These are phyloP conservation scores for Mylabris phalerata DNA, from an alignment of 1,140 invertebrate genomes.

Conservation along the genomic window DNA sequence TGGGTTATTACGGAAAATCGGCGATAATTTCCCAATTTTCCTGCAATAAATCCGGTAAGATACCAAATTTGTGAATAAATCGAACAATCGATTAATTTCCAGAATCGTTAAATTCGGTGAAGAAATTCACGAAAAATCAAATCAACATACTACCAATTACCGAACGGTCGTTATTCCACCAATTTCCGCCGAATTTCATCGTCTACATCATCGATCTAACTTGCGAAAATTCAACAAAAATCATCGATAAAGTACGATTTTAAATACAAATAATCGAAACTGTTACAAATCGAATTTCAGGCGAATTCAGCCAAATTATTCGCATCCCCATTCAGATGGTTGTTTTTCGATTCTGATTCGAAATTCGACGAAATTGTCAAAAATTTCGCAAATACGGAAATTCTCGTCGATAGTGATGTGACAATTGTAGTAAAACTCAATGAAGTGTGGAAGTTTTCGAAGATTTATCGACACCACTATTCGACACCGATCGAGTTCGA, in stretches of 20 bases:
- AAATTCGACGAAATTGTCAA: not conserved
- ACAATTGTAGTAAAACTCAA: constrained; percentile 16
- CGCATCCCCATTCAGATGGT: constrained; percentile 7
- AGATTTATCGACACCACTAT: constrained; percentile 30
- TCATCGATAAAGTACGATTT: too few species aligned
- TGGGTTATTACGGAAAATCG: not conserved
- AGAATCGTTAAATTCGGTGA: not conserved
- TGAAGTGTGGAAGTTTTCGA: constrained; percentile 16
- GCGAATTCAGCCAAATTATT: constrained; percentile 6
- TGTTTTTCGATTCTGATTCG: not conserved
- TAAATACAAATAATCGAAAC: too few species aligned
- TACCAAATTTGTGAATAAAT: not conserved
- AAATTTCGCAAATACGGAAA: constrained; percentile 19
- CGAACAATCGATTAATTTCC: not conserved
- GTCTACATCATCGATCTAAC: not conserved
- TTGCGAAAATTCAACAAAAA: not conserved
- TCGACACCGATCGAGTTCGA: constrained; percentile 22
- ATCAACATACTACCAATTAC: constrained; percentile 1
- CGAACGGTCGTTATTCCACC: not conserved
- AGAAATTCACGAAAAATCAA: constrained; percentile 6
- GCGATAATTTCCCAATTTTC: not conserved
- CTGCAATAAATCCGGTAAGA: constrained; percentile 9
- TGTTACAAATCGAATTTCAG: not conserved
- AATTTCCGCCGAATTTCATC: not conserved
- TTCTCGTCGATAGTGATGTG: constrained; percentile 37